Conservation (phyloP, 2,113 vertebrate species). For the Crocuta crocuta region DNA sequence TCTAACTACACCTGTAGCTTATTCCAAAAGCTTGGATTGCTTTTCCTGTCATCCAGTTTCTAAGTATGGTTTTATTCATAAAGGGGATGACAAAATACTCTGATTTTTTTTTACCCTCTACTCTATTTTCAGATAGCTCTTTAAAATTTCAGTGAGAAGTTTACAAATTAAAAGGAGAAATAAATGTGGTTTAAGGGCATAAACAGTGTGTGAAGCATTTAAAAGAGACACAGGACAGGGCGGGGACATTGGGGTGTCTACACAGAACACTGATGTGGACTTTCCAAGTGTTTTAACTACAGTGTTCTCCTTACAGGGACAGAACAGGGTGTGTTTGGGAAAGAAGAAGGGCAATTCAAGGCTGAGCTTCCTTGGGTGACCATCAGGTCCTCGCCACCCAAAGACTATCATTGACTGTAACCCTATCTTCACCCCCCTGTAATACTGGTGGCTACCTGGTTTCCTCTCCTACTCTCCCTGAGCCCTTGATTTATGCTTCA, state of each 20-base stretch:
- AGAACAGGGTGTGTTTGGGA: not conserved
- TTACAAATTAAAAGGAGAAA: not conserved
- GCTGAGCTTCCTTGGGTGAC: not conserved
- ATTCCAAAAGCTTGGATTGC: not conserved
- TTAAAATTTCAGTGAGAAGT: not conserved
- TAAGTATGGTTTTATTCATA: not conserved
- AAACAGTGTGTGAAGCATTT: not conserved
- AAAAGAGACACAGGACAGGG: not conserved
- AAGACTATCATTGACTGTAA: not conserved
- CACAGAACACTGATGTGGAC: not conserved
- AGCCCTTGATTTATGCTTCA: not conserved
- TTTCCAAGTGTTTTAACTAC: not conserved
- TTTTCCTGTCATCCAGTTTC: not conserved
- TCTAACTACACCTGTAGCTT: not conserved
- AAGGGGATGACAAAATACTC: not conserved
- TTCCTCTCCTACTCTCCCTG: not conserved
- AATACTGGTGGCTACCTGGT: not conserved
- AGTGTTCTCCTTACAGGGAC: not conserved
- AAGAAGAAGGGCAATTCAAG: not conserved
- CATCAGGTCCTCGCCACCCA: no score
- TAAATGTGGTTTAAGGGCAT: not conserved
- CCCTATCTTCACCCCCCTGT: fast-evolving
- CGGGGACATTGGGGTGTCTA: not conserved
- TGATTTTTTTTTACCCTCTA: not conserved
- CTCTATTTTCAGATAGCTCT: not conserved